Conservation (phyloP, 2,888 invertebrate species). For the Thalpophila matura region DNA sequence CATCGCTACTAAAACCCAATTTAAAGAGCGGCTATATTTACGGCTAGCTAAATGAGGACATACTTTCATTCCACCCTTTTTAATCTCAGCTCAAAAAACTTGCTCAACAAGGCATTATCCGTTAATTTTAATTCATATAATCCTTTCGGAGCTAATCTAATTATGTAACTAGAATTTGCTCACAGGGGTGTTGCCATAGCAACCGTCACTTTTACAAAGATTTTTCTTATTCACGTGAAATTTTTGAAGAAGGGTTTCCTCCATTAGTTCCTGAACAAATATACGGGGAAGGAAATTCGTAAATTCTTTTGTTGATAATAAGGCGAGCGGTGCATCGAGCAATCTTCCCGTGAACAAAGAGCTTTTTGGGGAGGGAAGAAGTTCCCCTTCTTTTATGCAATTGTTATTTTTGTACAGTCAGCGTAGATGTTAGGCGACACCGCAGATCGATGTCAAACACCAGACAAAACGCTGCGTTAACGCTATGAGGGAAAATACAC, state of each 20-base stretch:
- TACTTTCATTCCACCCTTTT: constrained; percentile 38
- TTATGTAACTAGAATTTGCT: constrained; percentile 64
- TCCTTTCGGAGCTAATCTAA: constrained; percentile 66
- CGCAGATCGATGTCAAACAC: constrained; percentile 67
- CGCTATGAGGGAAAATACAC: constrained; percentile 40
- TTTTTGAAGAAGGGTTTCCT: constrained; percentile 72
- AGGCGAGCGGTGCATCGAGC: constrained; percentile 75
- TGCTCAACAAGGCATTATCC: constrained; percentile 56
- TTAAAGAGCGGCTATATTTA: constrained; percentile 29
- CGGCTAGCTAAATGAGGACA: constrained; percentile 29
- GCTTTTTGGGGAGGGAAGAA: constrained; percentile 68
- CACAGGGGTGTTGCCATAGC: constrained; percentile 74
- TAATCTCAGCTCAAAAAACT: constrained; percentile 51
- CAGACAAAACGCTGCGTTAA: constrained; percentile 56
- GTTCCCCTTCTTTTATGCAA: constrained; percentile 80
- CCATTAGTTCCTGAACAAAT: constrained; percentile 72
- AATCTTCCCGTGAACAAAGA: constrained; percentile 77
- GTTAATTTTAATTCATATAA: constrained; percentile 67
- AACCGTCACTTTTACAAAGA: constrained; percentile 64
- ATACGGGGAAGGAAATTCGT: constrained; percentile 69
- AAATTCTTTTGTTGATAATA: constrained; percentile 73
- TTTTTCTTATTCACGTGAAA: constrained; percentile 64
- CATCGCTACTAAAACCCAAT: constrained; percentile 19
- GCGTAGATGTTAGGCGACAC: constrained; percentile 65
- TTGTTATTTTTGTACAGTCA: constrained; percentile 82